A percentile compares a stretch with the other conserved stretches of the same genome.
Evolutionary conservation across 2,888 invertebrate species (phyloP).

Genomic region (Loripinus fragilis): DNA sequence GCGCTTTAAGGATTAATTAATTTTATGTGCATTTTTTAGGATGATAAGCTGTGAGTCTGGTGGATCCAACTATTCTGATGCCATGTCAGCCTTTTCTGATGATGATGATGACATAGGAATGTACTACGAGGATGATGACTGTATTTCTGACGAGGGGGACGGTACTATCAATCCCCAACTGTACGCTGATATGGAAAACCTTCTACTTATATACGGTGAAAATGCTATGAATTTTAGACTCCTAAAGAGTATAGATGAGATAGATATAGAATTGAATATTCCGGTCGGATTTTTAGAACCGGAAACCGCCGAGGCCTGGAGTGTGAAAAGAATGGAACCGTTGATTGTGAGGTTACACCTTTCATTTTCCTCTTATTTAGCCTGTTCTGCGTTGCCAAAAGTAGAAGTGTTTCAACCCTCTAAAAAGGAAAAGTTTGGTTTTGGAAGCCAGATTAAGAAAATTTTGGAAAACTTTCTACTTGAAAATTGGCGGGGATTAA

Average conservation of each 20-base stretch:
- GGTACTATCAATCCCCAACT: conserved; percentile 53
- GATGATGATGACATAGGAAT: conserved; percentile 47
- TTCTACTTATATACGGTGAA: conserved; percentile 68
- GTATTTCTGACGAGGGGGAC: conserved; percentile 39
- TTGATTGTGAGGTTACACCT: conserved; percentile 72
- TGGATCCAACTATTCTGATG: conserved; percentile 67
- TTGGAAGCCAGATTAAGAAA: conserved; percentile 75
- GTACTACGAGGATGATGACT: conserved; percentile 55
- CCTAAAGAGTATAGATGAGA: conserved; percentile 73
- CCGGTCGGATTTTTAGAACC: conserved; percentile 59
- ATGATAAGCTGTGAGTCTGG: conserved; percentile 64
- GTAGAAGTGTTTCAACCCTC: conserved; percentile 77
- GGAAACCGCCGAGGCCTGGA: conserved; percentile 76
- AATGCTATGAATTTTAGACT: conserved; percentile 62
- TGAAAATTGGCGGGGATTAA: conserved; percentile 61
- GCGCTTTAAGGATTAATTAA: no score
- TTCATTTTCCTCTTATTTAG: conserved; percentile 72
- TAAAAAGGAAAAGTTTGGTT: conserved; percentile 73
- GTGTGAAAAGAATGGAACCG: conserved; percentile 68
- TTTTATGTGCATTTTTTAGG: no score
- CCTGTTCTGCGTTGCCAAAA: conserved; percentile 70
- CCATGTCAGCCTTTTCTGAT: conserved; percentile 59
- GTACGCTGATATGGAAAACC: conserved; percentile 68
- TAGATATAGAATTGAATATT: conserved; percentile 75
- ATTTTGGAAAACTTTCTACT: conserved; percentile 65